Conservation (phyloP, 2,113 vertebrate species). For the western clawed frog (Xenopus tropicalis) region UCB_Xtro_10.0 CM004447.2:86670501-86671000, state of each 20-base stretch:
- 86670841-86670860: too few species aligned
- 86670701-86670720: too few species aligned
- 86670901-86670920: too few species aligned
- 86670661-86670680: slow-evolving; percentile 66
- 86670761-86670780: slow-evolving; percentile 19
- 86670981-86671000: too few species aligned
- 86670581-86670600: slow-evolving; percentile 57
- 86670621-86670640: slow-evolving; percentile 65
- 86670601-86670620: slow-evolving; percentile 63
- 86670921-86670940: too few species aligned
- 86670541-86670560: slow-evolving; percentile 26
- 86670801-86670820: too few species aligned
- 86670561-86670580: slow-evolving; percentile 59
- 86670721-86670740: slow-evolving; percentile 15
- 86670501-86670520: slow-evolving; percentile 60
- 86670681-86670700: too few species aligned
- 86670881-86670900: slow-evolving; percentile 16
- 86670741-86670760: not conserved
- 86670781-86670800: slow-evolving; percentile 29
- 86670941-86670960: too few species aligned
- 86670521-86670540: slow-evolving; percentile 56
- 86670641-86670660: slow-evolving; percentile 70
- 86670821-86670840: too few species aligned
- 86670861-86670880: too few species aligned
- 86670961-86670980: too few species aligned